Evolutionary conservation across 2,888 invertebrate species (phyloP).

Genomic region (Leucophora obtusa): DNA sequence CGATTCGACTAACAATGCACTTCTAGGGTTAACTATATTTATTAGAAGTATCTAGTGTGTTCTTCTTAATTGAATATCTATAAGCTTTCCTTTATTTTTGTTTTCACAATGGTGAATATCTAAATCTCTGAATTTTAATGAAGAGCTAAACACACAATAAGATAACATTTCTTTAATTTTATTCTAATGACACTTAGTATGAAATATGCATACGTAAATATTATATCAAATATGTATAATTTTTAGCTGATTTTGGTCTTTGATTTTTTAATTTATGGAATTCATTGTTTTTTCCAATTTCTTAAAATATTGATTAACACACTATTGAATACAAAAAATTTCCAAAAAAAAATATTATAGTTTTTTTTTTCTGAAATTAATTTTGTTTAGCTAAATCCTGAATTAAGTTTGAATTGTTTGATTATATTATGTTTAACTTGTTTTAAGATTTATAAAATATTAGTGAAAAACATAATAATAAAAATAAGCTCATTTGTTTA

Average conservation of each 20-base stretch:
- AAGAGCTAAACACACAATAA: too few species aligned
- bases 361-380: neutral
- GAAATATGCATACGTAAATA: neutral
- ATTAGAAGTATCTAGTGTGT: too few species aligned
- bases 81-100: too few species aligned
- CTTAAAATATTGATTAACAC: neutral
- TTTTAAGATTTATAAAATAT: neutral
- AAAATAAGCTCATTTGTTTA: neutral
- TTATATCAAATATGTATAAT: conserved; percentile 2
- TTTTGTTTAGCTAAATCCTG: neutral
- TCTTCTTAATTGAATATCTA: too few species aligned
- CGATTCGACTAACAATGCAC: too few species aligned
- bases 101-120: too few species aligned
- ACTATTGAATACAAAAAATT: neutral
- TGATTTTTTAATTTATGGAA: neutral
- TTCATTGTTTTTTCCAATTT: neutral
- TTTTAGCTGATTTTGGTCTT: neutral
- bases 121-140: too few species aligned
- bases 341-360: neutral
- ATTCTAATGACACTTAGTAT: neutral
- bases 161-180: neutral
- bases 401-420: conserved; percentile 1
- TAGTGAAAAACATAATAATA: neutral
- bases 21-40: too few species aligned
- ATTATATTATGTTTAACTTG: conserved; percentile 1